These are phyloP conservation scores for Volucella zonaria DNA, from an alignment of 2,888 invertebrate species.

Conservation along the genomic window DNA sequence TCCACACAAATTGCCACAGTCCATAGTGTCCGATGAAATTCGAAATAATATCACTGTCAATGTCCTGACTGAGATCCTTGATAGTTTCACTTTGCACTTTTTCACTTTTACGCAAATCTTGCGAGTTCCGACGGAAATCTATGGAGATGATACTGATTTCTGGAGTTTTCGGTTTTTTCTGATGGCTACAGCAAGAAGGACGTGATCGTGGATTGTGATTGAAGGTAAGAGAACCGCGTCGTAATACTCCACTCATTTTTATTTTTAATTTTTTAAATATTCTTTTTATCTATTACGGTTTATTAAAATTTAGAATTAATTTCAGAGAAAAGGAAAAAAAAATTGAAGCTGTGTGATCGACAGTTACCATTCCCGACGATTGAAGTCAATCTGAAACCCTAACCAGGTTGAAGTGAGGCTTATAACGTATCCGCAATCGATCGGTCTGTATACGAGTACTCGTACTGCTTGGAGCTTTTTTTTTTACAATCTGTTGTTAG, in stretches of 20 bases:
- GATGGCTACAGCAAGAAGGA: constrained; percentile 55
- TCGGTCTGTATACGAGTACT: no score
- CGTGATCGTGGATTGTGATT: constrained; percentile 72
- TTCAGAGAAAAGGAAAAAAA: background rate
- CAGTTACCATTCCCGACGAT: constrained; percentile 52
- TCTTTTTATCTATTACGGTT: background rate
- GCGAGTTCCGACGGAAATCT: constrained; percentile 80
- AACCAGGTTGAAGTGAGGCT: constrained; percentile 46
- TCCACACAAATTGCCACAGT: constrained; percentile 85
- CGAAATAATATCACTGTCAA: constrained; percentile 84
- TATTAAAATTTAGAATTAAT: background rate
- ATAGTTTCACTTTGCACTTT: constrained; percentile 9
- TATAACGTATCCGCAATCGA: constrained; percentile 55
- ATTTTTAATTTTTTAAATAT: background rate
- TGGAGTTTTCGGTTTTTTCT: constrained; percentile 78
- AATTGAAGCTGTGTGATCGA: background rate
- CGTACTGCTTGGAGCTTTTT: constrained; percentile 49
- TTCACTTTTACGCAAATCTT: constrained; percentile 79
- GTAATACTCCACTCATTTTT: constrained; percentile 80
- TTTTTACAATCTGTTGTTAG: constrained; percentile 20
- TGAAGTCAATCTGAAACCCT: constrained; percentile 61
- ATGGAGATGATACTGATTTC: constrained; percentile 81
- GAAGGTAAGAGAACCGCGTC: constrained; percentile 80
- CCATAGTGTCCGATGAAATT: constrained; percentile 85
- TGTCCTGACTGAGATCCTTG: constrained; percentile 78